These are phyloP conservation scores for Drosophila borealis DNA, from an alignment of 2,888 invertebrate species.

Conservation along the genomic window DNA sequence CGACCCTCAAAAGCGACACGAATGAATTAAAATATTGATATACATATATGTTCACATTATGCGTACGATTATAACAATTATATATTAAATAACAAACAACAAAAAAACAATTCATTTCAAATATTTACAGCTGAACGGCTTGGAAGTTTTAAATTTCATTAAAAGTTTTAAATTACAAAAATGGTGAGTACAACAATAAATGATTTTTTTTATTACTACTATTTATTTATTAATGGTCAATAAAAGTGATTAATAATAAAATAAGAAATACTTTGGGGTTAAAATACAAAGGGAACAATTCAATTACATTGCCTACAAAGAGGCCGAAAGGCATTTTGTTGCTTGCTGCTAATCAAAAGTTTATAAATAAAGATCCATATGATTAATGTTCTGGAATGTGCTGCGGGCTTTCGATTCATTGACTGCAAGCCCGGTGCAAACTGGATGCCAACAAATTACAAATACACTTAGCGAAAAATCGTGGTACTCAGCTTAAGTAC, in stretches of 20 bases:
- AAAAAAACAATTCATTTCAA: constrained; percentile 28
- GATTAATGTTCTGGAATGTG: constrained; percentile 25
- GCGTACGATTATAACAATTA: constrained; percentile 34
- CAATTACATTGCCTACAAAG: too few species aligned
- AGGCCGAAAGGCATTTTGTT: not conserved
- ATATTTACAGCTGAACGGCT: constrained; percentile 55
- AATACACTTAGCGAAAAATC: constrained; percentile 4
- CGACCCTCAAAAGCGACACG: constrained; percentile 51
- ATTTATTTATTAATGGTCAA: too few species aligned
- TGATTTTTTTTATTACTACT: not conserved
- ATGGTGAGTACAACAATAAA: constrained; percentile 46
- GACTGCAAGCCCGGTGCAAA: constrained; percentile 10
- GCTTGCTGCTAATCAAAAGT: not conserved
- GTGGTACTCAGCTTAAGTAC: not conserved
- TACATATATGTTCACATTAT: constrained; percentile 27
- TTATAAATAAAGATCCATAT: not conserved
- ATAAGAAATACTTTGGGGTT: too few species aligned
- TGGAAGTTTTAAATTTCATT: constrained; percentile 49
- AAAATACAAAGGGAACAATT: too few species aligned
- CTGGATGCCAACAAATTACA: not conserved
- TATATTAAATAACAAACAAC: constrained; percentile 40
- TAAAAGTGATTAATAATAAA: too few species aligned
- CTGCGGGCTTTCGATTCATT: constrained; percentile 7
- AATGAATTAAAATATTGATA: constrained; percentile 16
- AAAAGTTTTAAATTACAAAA: constrained; percentile 51